phyloP scores from a whole-genome alignment of 2,888 invertebrate genomes.

The Unio delphinus region DNA sequence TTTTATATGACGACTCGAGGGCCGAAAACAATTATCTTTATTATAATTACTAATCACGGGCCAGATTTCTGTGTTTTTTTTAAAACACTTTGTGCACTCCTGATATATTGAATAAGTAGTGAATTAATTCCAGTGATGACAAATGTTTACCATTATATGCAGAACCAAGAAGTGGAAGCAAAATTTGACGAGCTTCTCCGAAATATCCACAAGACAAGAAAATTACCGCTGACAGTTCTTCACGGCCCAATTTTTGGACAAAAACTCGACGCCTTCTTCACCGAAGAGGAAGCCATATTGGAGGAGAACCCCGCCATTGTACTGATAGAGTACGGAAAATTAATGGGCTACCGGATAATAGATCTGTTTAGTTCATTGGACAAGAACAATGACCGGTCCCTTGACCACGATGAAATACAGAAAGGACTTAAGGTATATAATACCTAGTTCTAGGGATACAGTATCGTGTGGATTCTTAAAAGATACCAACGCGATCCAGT shows the following conservation, averaged over 20 bases:
- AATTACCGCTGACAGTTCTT: slow-evolving; percentile 24
- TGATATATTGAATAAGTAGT: too few relatives aligned
- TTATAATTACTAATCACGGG: too few relatives aligned
- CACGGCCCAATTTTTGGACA: slow-evolving; percentile 51
- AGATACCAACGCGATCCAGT: too few relatives aligned
- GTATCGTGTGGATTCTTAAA: too few relatives aligned
- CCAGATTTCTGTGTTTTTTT: too few relatives aligned
- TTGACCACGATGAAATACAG: slow-evolving; percentile 52
- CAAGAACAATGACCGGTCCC: slow-evolving; percentile 53
- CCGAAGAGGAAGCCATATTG: slow-evolving; percentile 43
- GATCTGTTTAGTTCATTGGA: slow-evolving; percentile 59
- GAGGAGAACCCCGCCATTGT: slow-evolving; percentile 52
- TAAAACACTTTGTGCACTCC: too few relatives aligned
- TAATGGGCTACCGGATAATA: slow-evolving; percentile 52
- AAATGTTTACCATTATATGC: not conserved
- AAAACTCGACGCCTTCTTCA: slow-evolving; percentile 25
- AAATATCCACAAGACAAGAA: slow-evolving; percentile 7
- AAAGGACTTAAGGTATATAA: slow-evolving; percentile 46
- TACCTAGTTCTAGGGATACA: too few relatives aligned
- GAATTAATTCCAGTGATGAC: too few relatives aligned
- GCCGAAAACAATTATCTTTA: too few relatives aligned
- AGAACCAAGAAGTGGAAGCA: slow-evolving; percentile 31
- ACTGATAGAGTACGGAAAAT: slow-evolving; percentile 50
- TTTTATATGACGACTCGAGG: too few relatives aligned
- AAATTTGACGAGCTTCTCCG: slow-evolving; percentile 24